phyloP scores from a whole-genome alignment of 2,113 vertebrate genomes.

The Aleadryas rufinucha region DNA sequence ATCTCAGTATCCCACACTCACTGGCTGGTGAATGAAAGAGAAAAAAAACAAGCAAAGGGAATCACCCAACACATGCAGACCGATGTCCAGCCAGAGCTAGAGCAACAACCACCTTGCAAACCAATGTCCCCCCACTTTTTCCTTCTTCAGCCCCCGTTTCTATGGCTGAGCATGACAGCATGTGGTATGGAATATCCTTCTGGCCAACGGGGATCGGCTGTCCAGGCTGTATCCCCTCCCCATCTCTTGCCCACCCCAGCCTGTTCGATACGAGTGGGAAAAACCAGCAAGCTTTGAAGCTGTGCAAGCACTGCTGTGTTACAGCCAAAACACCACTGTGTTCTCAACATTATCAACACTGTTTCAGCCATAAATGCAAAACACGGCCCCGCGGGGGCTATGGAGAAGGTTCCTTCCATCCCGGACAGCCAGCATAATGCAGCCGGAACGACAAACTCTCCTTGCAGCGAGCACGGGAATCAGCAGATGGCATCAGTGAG shows the following conservation, averaged over 20 bases:
- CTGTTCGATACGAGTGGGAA: fast-evolving
- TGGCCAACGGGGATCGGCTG: fast-evolving
- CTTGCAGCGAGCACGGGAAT: neutral
- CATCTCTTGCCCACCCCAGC: neutral
- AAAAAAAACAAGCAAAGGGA: neutral
- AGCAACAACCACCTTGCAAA: neutral
- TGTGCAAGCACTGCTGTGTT: neutral
- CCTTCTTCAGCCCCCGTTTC: neutral
- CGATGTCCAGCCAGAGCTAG: neutral
- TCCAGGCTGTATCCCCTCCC: neutral
- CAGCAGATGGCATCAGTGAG: neutral
- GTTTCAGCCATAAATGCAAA: neutral
- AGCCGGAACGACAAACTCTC: neutral
- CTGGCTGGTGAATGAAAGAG: neutral
- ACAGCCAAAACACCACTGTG: neutral
- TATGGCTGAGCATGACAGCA: neutral
- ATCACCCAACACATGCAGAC: neutral
- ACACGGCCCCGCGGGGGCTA: fast-evolving
- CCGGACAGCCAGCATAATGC: neutral
- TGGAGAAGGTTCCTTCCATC: neutral
- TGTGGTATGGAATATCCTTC: neutral
- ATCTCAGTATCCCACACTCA: neutral
- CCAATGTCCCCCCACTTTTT: fast-evolving
- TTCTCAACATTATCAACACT: neutral
- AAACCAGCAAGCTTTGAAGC: neutral